phyloP scores from a whole-genome alignment of 2,888 invertebrate species.

The Uropetala carovei region DNA sequence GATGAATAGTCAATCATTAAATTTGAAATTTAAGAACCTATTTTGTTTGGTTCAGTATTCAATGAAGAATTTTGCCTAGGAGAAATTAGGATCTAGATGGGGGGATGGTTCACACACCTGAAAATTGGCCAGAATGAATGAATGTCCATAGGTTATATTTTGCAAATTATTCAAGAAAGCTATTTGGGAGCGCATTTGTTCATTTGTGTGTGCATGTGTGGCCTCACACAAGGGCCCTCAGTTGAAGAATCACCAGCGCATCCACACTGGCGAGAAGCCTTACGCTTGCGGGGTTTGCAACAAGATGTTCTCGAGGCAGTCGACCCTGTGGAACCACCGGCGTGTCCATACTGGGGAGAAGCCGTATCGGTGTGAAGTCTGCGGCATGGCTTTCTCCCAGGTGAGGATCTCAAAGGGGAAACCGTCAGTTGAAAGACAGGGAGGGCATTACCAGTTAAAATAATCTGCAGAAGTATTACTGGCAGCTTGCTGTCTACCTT shows the following conservation, averaged over 20 bases:
- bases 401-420: conserved; percentile 74
- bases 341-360: conserved; percentile 65
- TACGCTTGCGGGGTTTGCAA: conserved; percentile 61
- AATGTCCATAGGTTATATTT: not conserved
- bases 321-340: conserved; percentile 65
- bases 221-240: conserved; percentile 68
- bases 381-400: conserved; percentile 93
- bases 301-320: conserved; percentile 65
- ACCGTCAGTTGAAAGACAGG: too few species aligned
- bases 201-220: conserved; percentile 45
- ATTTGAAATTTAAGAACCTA: too few species aligned
- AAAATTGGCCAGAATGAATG: conserved; percentile 3
- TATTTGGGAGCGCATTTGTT: conserved; percentile 21
- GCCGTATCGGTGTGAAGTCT: conserved; percentile 78
- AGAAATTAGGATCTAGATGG: not conserved
- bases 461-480: too few species aligned
- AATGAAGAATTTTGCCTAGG: too few species aligned
- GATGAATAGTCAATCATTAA: too few species aligned
- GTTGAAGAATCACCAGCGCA: conserved; percentile 76
- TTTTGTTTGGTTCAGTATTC: too few species aligned
- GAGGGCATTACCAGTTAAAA: too few species aligned
- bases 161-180: not conserved
- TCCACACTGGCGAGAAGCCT: conserved; percentile 60
- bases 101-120: conserved; percentile 37
- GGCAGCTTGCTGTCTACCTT: too few species aligned